A percentile compares a stretch with the other conserved stretches of the same genome.
phyloP scores from a whole-genome alignment of 2,888 invertebrate genomes.

The Chalcis sispes region DNA sequence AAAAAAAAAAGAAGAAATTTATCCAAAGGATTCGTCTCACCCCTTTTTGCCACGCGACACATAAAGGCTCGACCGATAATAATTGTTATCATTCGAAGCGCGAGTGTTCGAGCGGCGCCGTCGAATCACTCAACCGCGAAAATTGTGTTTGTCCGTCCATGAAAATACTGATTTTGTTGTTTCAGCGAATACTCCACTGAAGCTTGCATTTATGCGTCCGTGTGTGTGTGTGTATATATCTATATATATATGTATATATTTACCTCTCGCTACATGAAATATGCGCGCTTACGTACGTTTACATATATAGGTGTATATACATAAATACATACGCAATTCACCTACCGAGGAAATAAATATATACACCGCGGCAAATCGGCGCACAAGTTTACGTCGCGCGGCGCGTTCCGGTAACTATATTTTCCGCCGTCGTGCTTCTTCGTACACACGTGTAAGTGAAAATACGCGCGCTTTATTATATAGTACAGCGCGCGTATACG shows the following conservation, averaged over 20 bases:
- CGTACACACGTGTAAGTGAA: too few species aligned
- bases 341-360: constrained; percentile 25
- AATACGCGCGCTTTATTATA: too few species aligned
- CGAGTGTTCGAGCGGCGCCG: background rate
- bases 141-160: constrained; percentile 52
- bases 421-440: background rate
- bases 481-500: too few species aligned
- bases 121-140: constrained; percentile 38
- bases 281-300: background rate
- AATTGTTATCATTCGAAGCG: constrained; percentile 52
- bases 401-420: constrained; percentile 23
- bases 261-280: constrained; percentile 24
- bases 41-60: too few species aligned
- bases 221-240: background rate
- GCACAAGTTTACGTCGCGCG: constrained; percentile 24
- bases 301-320: background rate
- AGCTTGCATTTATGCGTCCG: background rate
- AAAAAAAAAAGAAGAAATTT: too few species aligned
- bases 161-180: constrained; percentile 59
- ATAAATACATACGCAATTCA: background rate
- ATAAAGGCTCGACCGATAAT: constrained; percentile 34
- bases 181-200: constrained; percentile 47
- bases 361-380: background rate
- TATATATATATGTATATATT: background rate
- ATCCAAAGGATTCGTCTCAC: too few species aligned